These are phyloP conservation scores for Ypsolopha scabrella DNA, from an alignment of 2,888 invertebrate genomes.

Conservation along the genomic window DNA sequence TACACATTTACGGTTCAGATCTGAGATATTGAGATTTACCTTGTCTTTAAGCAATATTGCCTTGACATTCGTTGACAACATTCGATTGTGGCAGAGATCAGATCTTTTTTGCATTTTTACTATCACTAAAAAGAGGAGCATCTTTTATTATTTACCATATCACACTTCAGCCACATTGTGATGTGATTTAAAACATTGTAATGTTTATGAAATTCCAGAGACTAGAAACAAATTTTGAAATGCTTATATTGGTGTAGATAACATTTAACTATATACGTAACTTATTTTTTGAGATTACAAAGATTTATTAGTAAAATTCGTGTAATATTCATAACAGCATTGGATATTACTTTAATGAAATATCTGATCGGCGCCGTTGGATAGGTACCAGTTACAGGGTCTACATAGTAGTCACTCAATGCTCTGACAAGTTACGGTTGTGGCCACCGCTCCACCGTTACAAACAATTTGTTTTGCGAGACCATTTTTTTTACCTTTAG, in stretches of 20 bases:
- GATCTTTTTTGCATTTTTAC: slow-evolving; percentile 39
- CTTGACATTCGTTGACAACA: slow-evolving; percentile 54
- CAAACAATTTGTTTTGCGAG: slow-evolving; percentile 33
- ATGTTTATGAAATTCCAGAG: slow-evolving; percentile 11
- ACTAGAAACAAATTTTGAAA: slow-evolving; percentile 40
- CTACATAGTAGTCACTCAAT: slow-evolving; percentile 28
- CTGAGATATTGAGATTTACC: slow-evolving; percentile 49
- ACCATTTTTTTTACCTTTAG: slow-evolving; percentile 41
- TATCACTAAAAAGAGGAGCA: slow-evolving; percentile 57
- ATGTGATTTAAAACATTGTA: slow-evolving; percentile 2
- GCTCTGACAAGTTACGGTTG: slow-evolving; percentile 32
- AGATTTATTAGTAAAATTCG: slow-evolving; percentile 65
- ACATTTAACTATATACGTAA: slow-evolving; percentile 52
- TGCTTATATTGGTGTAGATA: slow-evolving; percentile 45
- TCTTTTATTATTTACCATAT: slow-evolving; percentile 41
- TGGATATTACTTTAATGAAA: slow-evolving; percentile 40
- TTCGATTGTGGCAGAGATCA: slow-evolving; percentile 62
- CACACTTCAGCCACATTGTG: slow-evolving; percentile 54
- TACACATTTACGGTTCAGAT: slow-evolving; percentile 59
- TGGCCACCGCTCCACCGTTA: slow-evolving; percentile 34
- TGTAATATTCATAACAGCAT: slow-evolving; percentile 61
- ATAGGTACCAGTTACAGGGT: slow-evolving; percentile 16
- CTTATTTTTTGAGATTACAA: slow-evolving; percentile 56
- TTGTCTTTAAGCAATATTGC: slow-evolving; percentile 27
- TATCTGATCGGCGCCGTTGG: slow-evolving; percentile 23